phyloP scores from a whole-genome alignment of 2,797 vertebrate genomes.

The Loris lydekkerianus region DNA sequence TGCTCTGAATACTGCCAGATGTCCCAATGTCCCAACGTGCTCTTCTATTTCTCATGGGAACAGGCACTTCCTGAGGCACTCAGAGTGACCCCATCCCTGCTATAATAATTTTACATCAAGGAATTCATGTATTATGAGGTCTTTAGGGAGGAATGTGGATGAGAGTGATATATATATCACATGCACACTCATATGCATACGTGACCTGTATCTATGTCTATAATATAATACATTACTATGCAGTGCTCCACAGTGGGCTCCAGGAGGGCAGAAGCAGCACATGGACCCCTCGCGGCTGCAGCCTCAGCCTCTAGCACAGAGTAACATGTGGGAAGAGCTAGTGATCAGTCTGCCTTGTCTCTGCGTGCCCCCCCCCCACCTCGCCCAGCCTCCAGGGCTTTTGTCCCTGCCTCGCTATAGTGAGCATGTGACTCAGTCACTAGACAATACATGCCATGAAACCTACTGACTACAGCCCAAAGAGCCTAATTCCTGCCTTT shows the following conservation, averaged over 20 bases:
- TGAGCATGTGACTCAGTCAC: background rate
- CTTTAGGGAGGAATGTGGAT: background rate
- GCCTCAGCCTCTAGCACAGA: background rate
- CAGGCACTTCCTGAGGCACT: background rate
- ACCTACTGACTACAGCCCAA: background rate
- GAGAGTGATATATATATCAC: too few relatives aligned
- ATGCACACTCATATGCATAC: accelerated
- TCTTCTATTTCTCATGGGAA: too few relatives aligned
- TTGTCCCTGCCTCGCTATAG: background rate
- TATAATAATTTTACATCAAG: background rate
- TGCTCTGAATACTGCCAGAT: accelerated
- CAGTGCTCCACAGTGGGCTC: background rate
- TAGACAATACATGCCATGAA: background rate
- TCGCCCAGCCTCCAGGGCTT: background rate
- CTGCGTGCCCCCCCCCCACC: background rate
- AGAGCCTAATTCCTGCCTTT: background rate
- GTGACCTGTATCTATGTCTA: background rate
- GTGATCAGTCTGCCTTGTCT: background rate
- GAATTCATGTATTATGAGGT: background rate
- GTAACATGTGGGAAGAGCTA: accelerated
- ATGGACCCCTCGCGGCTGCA: accelerated
- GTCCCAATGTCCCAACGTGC: accelerated
- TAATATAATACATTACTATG: background rate
- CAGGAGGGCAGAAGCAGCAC: background rate
- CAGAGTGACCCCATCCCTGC: background rate